These are phyloP conservation scores for Acanthosepion esculentum DNA, from an alignment of 2,888 invertebrate species.

Conservation along the genomic window DNA sequence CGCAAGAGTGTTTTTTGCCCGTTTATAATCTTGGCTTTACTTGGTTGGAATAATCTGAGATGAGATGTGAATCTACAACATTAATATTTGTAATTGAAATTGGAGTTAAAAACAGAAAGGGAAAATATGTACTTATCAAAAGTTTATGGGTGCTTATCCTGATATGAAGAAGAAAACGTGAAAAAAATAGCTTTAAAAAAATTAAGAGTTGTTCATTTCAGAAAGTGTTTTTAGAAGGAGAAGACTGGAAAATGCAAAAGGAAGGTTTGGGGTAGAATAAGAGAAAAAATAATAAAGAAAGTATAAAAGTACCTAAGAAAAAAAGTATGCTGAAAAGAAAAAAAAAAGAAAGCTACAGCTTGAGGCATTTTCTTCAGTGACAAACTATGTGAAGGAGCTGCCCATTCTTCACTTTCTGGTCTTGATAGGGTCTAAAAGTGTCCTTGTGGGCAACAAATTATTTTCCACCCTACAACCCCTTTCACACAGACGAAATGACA, in stretches of 20 bases:
- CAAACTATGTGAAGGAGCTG: too few species aligned
- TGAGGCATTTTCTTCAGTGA: too few species aligned
- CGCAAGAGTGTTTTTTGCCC: background rate
- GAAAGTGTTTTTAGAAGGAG: background rate
- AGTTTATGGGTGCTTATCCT: background rate
- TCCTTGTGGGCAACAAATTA: too few species aligned
- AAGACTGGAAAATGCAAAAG: background rate
- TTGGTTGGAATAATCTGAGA: background rate
- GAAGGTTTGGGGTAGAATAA: background rate
- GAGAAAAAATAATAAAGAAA: background rate
- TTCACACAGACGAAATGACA: too few species aligned
- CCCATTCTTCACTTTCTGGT: too few species aligned
- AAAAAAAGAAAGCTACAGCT: too few species aligned
- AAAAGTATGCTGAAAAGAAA: too few species aligned
- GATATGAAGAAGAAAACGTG: background rate
- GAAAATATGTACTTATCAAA: background rate
- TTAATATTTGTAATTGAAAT: background rate
- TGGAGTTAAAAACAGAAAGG: background rate
- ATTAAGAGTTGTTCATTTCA: background rate
- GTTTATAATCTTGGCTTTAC: background rate
- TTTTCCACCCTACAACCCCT: too few species aligned
- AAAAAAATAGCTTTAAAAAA: background rate
- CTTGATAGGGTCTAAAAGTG: too few species aligned
- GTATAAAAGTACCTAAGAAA: too few species aligned
- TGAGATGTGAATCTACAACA: background rate